Percentiles rank a stretch among this genome's conserved stretches.
Evolutionary conservation across 2,888 invertebrate genomes (phyloP).

Genomic region (Philhelius pedissequus): DNA sequence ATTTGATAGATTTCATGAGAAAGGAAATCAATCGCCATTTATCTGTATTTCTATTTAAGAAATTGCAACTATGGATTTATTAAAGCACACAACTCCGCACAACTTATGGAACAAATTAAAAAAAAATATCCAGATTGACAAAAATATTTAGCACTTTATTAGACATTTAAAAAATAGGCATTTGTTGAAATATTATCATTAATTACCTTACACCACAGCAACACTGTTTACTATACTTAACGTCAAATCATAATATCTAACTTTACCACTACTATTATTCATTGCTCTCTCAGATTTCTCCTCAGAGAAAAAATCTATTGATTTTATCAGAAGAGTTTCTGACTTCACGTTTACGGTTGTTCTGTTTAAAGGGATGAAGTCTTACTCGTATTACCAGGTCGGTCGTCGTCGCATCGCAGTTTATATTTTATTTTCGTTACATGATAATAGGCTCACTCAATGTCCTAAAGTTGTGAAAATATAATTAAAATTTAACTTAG

Average conservation of each 20-base stretch:
- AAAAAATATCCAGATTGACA: no score
- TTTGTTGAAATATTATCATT: no score
- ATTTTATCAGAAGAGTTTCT: conserved; percentile 57
- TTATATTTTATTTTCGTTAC: conserved; percentile 40
- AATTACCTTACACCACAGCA: not conserved
- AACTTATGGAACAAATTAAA: no score
- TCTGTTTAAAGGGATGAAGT: conserved; percentile 25
- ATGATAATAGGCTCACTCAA: conserved; percentile 23
- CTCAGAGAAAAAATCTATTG: conserved; percentile 27
- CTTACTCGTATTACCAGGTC: conserved; percentile 28
- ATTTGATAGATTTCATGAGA: no score
- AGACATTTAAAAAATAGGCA: no score
- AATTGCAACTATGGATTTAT: no score
- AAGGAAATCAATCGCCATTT: no score
- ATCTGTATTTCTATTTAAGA: no score
- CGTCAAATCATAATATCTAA: not conserved
- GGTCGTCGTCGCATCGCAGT: conserved; percentile 51
- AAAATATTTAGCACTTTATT: no score
- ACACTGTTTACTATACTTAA: not conserved
- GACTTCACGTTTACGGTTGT: not conserved
- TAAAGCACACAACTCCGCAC: no score
- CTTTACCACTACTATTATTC: not conserved
- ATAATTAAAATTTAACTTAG: conserved; percentile 29
- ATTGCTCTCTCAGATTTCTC: conserved; percentile 4
- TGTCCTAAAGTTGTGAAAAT: conserved; percentile 16